Conservation (phyloP, 2,888 invertebrate genomes). For the Beris morrisii region DNA sequence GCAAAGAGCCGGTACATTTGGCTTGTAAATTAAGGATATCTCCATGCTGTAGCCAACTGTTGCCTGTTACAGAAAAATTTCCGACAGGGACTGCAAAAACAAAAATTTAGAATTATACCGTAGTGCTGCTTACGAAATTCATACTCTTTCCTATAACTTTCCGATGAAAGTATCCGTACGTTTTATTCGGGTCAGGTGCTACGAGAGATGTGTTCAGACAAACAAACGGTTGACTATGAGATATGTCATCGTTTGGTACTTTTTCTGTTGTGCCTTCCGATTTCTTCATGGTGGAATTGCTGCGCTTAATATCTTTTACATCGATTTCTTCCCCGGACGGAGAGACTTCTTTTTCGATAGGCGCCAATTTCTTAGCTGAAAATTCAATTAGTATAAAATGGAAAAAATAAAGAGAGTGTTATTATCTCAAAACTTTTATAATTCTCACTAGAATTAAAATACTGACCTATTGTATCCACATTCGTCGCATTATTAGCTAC, state of each 20-base stretch:
- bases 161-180: slow-evolving; percentile 72
- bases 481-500: slow-evolving; percentile 40
- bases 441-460: background rate
- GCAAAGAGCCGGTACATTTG: slow-evolving; percentile 74
- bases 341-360: slow-evolving; percentile 45
- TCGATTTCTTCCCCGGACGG: slow-evolving; percentile 41
- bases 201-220: slow-evolving; percentile 65
- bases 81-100: slow-evolving; percentile 66
- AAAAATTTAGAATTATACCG: slow-evolving; percentile 8
- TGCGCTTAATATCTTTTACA: slow-evolving; percentile 33
- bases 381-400: background rate
- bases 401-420: too few species aligned
- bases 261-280: slow-evolving; percentile 3
- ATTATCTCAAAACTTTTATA: too few species aligned
- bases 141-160: slow-evolving; percentile 70
- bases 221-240: slow-evolving; percentile 56
- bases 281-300: slow-evolving; percentile 37
- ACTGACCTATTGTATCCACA: slow-evolving; percentile 37
- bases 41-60: slow-evolving; percentile 81
- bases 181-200: slow-evolving; percentile 66
- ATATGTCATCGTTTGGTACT: slow-evolving; percentile 7
- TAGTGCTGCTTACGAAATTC: slow-evolving; percentile 30
- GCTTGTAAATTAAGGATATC: slow-evolving; percentile 72
- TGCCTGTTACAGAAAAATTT: slow-evolving; percentile 70
- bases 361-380: slow-evolving; percentile 1